These are phyloP conservation scores for Nannoperca australis DNA, from an alignment of 2,797 vertebrate genomes.

Conservation along the genomic window DNA sequence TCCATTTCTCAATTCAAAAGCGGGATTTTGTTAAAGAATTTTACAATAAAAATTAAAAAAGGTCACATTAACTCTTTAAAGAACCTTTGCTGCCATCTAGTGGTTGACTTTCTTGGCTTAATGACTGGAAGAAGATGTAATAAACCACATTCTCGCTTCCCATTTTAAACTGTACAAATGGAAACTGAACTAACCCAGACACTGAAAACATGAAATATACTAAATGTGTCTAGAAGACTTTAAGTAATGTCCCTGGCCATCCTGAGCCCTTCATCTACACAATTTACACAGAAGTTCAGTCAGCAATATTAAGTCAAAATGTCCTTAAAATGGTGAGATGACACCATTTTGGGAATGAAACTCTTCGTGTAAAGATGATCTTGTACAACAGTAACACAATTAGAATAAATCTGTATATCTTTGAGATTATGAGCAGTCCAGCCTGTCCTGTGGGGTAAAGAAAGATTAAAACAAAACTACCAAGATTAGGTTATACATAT, in stretches of 20 bases:
- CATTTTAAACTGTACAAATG: background rate
- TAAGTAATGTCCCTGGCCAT: background rate
- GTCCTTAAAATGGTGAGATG: background rate
- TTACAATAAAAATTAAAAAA: background rate
- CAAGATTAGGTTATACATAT: background rate
- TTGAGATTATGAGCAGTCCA: slow-evolving; percentile 11
- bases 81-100: background rate
- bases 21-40: background rate
- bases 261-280: background rate
- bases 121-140: background rate
- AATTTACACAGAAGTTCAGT: background rate
- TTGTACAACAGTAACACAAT: background rate
- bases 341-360: background rate
- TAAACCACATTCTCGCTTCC: background rate
- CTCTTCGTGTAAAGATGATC: background rate
- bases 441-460: slow-evolving; percentile 47
- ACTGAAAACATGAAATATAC: background rate
- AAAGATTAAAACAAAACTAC: slow-evolving; percentile 25
- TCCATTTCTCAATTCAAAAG: background rate
- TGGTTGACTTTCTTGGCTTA: background rate
- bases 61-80: background rate
- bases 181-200: slow-evolving; percentile 12
- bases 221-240: background rate
- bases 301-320: background rate
- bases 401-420: background rate